Evolutionary conservation across 2,888 invertebrate genomes (phyloP), one percentile per base, ranked within the genome.

Genomic region (Nematopogon swammerdamellus): DNA sequence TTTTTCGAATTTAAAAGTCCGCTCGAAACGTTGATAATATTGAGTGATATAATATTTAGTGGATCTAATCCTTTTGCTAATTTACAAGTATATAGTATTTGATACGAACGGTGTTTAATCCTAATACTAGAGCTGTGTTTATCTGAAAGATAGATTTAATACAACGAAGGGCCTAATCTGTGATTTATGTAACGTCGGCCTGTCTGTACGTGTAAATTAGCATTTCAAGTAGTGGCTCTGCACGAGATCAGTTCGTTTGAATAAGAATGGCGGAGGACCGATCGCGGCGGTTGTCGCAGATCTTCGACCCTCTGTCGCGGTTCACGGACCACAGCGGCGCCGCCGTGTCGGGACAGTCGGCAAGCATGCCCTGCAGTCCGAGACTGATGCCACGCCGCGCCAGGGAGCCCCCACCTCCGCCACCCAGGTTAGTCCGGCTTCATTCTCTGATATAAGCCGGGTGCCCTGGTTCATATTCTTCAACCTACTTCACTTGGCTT

Each of bases 221-320:
- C n/a, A n/a, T n/a, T n/a, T n/a, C n/a, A n/a, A n/a, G n/a, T n/a
- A n/a, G n/a, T n/a, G n/a, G n/a, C n/a, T n/a, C n/a, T n/a, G n/a
- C n/a, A n/a, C n/a, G 8, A 25, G n/a, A 14, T 14, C 11, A 17
- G 11, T 3, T 3, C 19, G 36, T 62, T 59, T 60, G 57, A 44
- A 10, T 49, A 48, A 67, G 67, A 65, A 85, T 85, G 85, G 82
- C 84, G 59, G 85, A 85, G 72, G 85, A 85, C 69, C 80, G 86
- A 64, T 83, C 87, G 68, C 84, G 88, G 63, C 85, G 91, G 64
- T 75, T 91, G 69, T 91, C 91, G 70, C 89, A 91, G 81, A 88
- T 90, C 60, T 89, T 90, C 68, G 91, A 92, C 74, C 91, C 91
- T 58, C 81, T 92, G 63, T 84, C 89, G 55, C 80, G 89, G 68